These are phyloP conservation scores for Villa cingulata DNA, from an alignment of 2,888 invertebrate genomes.

Conservation along the genomic window DNA sequence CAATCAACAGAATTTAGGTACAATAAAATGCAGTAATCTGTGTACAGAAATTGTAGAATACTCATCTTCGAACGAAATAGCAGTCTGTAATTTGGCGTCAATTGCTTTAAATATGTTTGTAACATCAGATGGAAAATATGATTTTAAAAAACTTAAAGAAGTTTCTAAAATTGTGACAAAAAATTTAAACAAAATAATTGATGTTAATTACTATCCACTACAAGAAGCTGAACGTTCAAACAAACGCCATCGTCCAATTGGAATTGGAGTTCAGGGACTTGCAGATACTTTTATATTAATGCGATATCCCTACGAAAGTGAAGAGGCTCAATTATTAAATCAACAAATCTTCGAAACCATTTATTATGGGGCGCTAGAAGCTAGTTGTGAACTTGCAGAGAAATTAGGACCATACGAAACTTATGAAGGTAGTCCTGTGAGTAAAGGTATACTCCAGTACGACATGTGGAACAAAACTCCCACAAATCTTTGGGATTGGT, in stretches of 20 bases:
- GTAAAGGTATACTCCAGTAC: constrained; percentile 89
- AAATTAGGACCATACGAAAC: constrained; percentile 77
- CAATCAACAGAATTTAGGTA: constrained; percentile 96
- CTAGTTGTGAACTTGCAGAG: constrained; percentile 87
- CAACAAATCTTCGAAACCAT: constrained; percentile 95
- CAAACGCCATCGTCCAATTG: constrained; percentile 70
- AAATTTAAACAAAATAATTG: constrained; percentile 94
- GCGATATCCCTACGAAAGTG: constrained; percentile 85
- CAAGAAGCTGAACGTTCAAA: constrained; percentile 80
- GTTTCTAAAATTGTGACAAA: constrained; percentile 78
- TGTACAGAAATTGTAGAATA: constrained; percentile 98
- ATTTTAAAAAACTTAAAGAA: constrained; percentile 74
- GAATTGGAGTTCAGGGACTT: constrained; percentile 92
- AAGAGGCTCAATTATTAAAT: constrained; percentile 73
- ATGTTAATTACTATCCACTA: constrained; percentile 91
- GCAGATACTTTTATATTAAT: constrained; percentile 93
- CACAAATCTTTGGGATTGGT: constrained; percentile 83
- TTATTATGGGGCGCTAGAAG: constrained; percentile 92
- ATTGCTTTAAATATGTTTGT: constrained; percentile 95
- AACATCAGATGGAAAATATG: constrained; percentile 57
- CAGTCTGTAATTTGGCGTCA: constrained; percentile 96
- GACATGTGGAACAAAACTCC: constrained; percentile 95
- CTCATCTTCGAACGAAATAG: constrained; percentile 81
- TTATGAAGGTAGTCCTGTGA: constrained; percentile 82
- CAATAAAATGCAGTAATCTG: constrained; percentile 94